A percentile compares a stretch with the other conserved stretches of the same genome.
Evolutionary conservation across 2,888 invertebrate species (phyloP).

Genomic region (Hybos culiciformis): DNA sequence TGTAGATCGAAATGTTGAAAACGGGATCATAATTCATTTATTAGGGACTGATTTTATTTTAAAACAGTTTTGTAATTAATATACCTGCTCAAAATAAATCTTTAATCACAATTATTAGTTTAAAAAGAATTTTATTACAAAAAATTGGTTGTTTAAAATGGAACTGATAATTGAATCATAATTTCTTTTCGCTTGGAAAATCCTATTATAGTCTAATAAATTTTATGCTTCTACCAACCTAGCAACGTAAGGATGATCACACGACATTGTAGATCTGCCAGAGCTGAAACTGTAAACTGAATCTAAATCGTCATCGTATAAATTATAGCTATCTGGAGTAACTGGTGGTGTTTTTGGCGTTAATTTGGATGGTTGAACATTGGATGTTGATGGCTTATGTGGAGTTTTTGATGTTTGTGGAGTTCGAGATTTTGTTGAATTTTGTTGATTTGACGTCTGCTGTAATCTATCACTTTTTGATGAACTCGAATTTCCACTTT

Average conservation of each 20-base stretch:
- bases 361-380: slow-evolving; percentile 17
- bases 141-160: too few relatives aligned
- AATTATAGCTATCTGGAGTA: slow-evolving; percentile 43
- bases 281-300: slow-evolving; percentile 67
- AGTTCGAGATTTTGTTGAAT: slow-evolving; percentile 14
- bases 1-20: too few relatives aligned
- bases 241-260: slow-evolving; percentile 71
- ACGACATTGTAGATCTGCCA: slow-evolving; percentile 50
- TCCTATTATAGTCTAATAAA: not conserved
- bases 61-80: too few relatives aligned
- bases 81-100: too few relatives aligned
- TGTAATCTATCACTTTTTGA: slow-evolving; percentile 15
- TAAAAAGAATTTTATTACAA: too few relatives aligned
- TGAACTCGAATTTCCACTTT: slow-evolving; percentile 17
- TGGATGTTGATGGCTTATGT: slow-evolving; percentile 27
- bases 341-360: slow-evolving; percentile 46
- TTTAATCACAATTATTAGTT: too few relatives aligned
- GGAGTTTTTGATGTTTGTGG: slow-evolving; percentile 38
- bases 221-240: slow-evolving; percentile 27
- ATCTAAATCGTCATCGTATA: slow-evolving; percentile 52
- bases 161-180: too few relatives aligned
- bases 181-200: too few relatives aligned
- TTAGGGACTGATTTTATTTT: too few relatives aligned
- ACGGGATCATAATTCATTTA: too few relatives aligned
- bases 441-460: slow-evolving; percentile 9